These are phyloP conservation scores for Myzus persicae DNA, from an alignment of 1,140 invertebrate species.

Conservation along the genomic window DNA sequence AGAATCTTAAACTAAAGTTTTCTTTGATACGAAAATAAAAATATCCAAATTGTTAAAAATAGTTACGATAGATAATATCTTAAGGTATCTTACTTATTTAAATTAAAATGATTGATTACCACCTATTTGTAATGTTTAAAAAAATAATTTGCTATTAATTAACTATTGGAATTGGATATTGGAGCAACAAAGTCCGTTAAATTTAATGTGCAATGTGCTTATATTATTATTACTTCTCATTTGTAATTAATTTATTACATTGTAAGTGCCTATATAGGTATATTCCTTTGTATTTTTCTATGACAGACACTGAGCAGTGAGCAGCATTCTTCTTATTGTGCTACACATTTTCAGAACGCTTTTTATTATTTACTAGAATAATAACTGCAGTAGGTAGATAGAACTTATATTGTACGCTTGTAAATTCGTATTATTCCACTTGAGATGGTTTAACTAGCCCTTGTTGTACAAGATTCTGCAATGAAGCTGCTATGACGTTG, in stretches of 20 bases:
- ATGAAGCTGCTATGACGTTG: constrained; percentile 81
- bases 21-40: not conserved
- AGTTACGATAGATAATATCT: not conserved
- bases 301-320: not conserved
- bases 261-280: not conserved
- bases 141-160: not conserved
- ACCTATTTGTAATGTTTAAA: not conserved
- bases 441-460: constrained; percentile 63
- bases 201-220: not conserved
- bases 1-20: not conserved
- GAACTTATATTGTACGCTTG: not conserved
- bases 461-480: constrained; percentile 73
- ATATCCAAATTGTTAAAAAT: not conserved
- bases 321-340: not conserved
- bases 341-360: not conserved
- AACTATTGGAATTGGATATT: not conserved
- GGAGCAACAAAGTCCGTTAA: not conserved
- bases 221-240: constrained; percentile 5
- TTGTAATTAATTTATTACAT: not conserved
- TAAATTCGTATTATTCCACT: not conserved
- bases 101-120: not conserved
- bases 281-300: not conserved
- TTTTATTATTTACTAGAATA: not conserved
- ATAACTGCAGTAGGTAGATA: not conserved
- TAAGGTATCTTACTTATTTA: not conserved